Evolutionary conservation across 64 coral and sea anemone genomes (phyloP).

Genomic region (Acropora yongei): DNA sequence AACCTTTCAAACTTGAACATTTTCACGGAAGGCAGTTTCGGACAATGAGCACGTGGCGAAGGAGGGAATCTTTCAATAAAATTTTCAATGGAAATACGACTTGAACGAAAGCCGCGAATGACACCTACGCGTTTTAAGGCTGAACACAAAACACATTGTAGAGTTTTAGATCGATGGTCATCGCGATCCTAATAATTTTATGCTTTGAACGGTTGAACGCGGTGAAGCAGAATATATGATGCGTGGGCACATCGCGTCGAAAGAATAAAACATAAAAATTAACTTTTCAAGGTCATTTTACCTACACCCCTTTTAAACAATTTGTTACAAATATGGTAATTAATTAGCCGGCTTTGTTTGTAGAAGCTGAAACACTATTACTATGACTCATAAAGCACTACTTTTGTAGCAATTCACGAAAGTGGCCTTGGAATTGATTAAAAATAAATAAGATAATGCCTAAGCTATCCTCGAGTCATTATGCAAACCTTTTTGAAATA

Average conservation of each 20-base stretch:
- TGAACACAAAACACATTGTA: neutral
- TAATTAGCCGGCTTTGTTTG: slow-evolving; percentile 49
- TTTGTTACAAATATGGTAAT: slow-evolving; percentile 28
- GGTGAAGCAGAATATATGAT: neutral
- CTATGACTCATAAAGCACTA: neutral
- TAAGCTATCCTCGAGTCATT: too few relatives aligned
- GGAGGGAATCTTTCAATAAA: slow-evolving; percentile 1
- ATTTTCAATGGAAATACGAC: neutral
- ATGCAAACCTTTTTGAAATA: too few relatives aligned
- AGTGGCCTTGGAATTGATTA: neutral
- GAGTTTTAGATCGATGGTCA: neutral
- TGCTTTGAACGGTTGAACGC: neutral
- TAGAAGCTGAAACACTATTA: slow-evolving; percentile 9
- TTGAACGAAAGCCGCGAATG: neutral
- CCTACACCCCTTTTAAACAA: slow-evolving; percentile 5
- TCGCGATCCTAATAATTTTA: neutral
- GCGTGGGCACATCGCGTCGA: slow-evolving; percentile 1
- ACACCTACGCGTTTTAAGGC: neutral
- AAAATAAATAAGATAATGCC: neutral
- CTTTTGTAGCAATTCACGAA: neutral
- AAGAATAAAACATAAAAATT: slow-evolving; percentile 11
- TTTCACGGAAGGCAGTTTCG: neutral
- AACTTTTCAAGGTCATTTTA: neutral
- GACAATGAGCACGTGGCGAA: slow-evolving; percentile 40
- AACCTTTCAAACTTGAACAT: neutral